Conservation (phyloP, 2,113 vertebrate species). For the Aix galericulata region DNA sequence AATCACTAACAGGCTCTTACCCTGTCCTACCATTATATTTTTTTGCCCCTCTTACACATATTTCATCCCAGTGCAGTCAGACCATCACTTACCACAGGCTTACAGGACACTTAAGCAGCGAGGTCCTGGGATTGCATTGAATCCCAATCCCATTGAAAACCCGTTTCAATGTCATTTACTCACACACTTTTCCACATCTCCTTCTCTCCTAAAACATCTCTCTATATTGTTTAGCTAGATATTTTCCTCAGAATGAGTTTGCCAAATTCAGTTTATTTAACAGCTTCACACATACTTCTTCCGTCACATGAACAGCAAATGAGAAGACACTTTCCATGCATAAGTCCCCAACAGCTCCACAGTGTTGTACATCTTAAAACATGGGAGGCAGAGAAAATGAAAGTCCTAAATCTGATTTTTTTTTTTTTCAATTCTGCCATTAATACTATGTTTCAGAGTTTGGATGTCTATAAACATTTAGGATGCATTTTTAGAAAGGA, state of each 20-base stretch:
- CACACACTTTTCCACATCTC: not conserved
- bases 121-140: not conserved
- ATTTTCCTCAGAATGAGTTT: not conserved
- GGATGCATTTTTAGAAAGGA: not conserved
- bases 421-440: not conserved
- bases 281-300: not conserved
- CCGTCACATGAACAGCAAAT: not conserved
- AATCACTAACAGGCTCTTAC: not conserved
- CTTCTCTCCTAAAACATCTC: not conserved
- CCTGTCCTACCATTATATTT: accelerated
- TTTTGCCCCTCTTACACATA: not conserved
- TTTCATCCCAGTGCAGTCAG: not conserved
- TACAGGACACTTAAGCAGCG: not conserved
- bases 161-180: not conserved
- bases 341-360: not conserved
- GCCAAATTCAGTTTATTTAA: not conserved
- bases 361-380: not conserved
- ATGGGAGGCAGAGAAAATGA: not conserved
- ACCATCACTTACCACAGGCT: not conserved
- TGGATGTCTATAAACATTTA: not conserved
- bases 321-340: not conserved
- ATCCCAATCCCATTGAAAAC: not conserved
- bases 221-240: not conserved
- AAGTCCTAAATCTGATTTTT: not conserved
- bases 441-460: not conserved